A percentile compares a stretch with the other conserved stretches of the same genome.
These are phyloP conservation scores for Noctua janthina DNA, from an alignment of 2,888 invertebrate species.

Conservation along the genomic window DNA sequence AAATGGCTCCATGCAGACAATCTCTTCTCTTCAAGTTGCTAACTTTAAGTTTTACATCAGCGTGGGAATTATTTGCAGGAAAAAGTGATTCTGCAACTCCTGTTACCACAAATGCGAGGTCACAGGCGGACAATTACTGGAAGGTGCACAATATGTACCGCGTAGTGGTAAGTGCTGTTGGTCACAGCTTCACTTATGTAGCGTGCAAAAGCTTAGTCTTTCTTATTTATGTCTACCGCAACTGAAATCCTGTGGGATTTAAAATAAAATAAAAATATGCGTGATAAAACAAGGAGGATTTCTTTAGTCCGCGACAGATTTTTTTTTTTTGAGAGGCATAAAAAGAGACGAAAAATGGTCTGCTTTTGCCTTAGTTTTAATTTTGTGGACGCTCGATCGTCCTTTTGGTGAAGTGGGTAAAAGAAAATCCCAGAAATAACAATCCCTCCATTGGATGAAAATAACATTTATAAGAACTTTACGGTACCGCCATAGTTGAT, in stretches of 20 bases:
- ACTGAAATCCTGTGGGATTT: neutral
- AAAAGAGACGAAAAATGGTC: too few species aligned
- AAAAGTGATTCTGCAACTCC: slow-evolving; percentile 50
- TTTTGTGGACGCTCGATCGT: neutral
- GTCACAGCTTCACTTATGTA: slow-evolving; percentile 27
- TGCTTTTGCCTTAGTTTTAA: neutral
- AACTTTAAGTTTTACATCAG: slow-evolving; percentile 36
- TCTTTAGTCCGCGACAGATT: neutral
- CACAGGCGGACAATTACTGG: slow-evolving; percentile 40
- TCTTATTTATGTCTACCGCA: slow-evolving; percentile 27
- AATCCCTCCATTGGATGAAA: neutral
- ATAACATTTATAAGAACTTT: neutral
- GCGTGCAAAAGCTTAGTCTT: slow-evolving; percentile 2
- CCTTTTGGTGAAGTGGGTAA: neutral
- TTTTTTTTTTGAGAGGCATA: neutral
- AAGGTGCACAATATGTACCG: slow-evolving; percentile 37
- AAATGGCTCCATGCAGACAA: slow-evolving; percentile 31
- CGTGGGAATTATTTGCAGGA: slow-evolving; percentile 43
- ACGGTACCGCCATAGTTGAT: neutral
- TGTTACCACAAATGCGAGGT: slow-evolving; percentile 46
- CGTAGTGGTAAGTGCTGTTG: slow-evolving; percentile 32
- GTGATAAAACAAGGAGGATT: neutral
- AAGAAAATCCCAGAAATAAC: neutral
- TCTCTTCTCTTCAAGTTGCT: slow-evolving; percentile 32
- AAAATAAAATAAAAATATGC: neutral